phyloP scores from a whole-genome alignment of 2,888 invertebrate genomes.

The Liodrosophila aerea region DNA sequence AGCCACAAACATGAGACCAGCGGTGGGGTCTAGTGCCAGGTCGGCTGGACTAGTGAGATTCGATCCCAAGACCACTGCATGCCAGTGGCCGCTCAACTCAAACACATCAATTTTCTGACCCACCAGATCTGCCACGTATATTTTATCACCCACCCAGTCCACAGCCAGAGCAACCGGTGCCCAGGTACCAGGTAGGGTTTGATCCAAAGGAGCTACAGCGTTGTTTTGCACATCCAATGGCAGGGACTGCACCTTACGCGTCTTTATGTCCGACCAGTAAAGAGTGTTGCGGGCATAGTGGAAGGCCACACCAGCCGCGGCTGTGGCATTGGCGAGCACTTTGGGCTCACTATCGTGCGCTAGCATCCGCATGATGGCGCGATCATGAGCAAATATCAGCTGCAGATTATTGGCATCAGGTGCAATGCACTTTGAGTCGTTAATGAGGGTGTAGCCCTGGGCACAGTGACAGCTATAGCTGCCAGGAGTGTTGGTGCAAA shows the following conservation, averaged over 20 bases:
- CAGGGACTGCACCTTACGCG: constrained; percentile 88
- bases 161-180: constrained; percentile 95
- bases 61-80: constrained; percentile 95
- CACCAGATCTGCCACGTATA: constrained; percentile 96
- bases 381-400: constrained; percentile 88
- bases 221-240: constrained; percentile 83
- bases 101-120: constrained; percentile 97
- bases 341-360: constrained; percentile 86
- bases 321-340: constrained; percentile 89
- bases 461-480: constrained; percentile 93
- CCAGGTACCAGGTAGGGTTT: constrained; percentile 92
- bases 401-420: constrained; percentile 85
- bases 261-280: constrained; percentile 95
- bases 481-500: constrained; percentile 93
- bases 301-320: constrained; percentile 93
- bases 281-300: constrained; percentile 89
- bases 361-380: constrained; percentile 88
- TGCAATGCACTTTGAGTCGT: constrained; percentile 86
- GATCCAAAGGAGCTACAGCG: constrained; percentile 84
- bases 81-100: constrained; percentile 92
- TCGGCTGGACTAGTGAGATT: constrained; percentile 96
- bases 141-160: constrained; percentile 98
- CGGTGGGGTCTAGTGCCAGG: constrained; percentile 95
- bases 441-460: constrained; percentile 87
- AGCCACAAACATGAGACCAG: constrained; percentile 93